A percentile compares a stretch with the other conserved stretches of the same genome.
These are phyloP conservation scores for Gnathonemus longibarbis DNA, from an alignment of 2,113 vertebrate species.

Conservation along the genomic window DNA sequence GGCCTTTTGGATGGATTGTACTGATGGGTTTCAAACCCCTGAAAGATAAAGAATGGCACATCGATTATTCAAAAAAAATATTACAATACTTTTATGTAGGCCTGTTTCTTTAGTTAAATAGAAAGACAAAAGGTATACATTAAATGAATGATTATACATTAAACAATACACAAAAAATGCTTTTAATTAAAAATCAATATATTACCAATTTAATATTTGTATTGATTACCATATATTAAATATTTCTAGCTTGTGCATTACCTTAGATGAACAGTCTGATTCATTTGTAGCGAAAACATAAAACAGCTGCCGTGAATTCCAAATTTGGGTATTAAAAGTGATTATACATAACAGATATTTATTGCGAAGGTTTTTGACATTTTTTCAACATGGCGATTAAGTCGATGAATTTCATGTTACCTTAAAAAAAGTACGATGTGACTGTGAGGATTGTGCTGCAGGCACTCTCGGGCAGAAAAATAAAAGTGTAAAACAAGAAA, in stretches of 20 bases:
- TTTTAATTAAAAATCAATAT: background rate
- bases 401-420: background rate
- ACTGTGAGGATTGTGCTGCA: background rate
- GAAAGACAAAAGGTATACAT: background rate
- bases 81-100: background rate
- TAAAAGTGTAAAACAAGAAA: background rate
- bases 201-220: background rate
- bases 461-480: background rate
- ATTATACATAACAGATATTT: background rate
- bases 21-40: constrained; percentile 16
- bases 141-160: background rate
- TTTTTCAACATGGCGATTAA: background rate
- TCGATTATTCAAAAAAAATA: background rate
- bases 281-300: background rate
- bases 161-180: background rate
- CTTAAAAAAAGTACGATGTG: background rate
- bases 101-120: background rate
- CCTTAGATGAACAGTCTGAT: background rate
- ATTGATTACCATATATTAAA: background rate
- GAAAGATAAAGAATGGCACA: background rate
- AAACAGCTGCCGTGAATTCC: background rate
- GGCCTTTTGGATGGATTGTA: constrained; percentile 45
- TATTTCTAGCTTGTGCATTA: background rate
- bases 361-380: background rate
- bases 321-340: background rate